Evolutionary conservation across 2,113 vertebrate genomes (phyloP).

Genomic region (Hippocampus abdominalis): DNA sequence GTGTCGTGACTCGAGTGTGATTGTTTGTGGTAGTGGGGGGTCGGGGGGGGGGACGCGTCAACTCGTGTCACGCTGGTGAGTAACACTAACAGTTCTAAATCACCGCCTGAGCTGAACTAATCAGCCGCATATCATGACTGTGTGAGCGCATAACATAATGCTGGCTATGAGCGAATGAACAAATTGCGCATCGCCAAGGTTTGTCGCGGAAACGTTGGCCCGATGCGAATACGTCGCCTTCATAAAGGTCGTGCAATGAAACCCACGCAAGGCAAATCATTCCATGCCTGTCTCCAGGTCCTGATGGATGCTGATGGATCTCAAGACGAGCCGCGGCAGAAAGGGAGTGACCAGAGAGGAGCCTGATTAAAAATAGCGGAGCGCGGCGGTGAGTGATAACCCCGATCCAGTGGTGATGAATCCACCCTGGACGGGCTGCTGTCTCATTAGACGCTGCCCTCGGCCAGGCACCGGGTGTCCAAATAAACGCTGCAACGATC

Average conservation of each 20-base stretch:
- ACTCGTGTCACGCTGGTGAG: constrained; percentile 44
- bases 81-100: constrained; percentile 62
- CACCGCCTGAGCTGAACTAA: constrained; percentile 53
- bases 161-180: neutral
- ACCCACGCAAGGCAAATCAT: constrained; percentile 67
- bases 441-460: constrained; percentile 67
- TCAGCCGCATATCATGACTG: constrained; percentile 30
- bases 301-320: constrained; percentile 79
- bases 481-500: constrained; percentile 69
- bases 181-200: neutral
- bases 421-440: constrained; percentile 59
- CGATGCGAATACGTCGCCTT: neutral
- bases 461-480: constrained; percentile 59
- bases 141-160: constrained; percentile 25
- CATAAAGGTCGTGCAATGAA: constrained; percentile 30
- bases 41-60: constrained; percentile 14
- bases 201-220: neutral
- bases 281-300: constrained; percentile 78
- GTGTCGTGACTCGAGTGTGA: constrained; percentile 50
- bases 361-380: constrained; percentile 87
- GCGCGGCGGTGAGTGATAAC: constrained; percentile 84
- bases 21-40: constrained; percentile 50
- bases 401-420: constrained; percentile 78
- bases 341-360: constrained; percentile 85
- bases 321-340: constrained; percentile 81